Percentiles rank a stretch among this genome's conserved stretches.
These are phyloP conservation scores for Nomada lathburiana DNA, from an alignment of 2,888 invertebrate genomes.

Conservation along the genomic window DNA sequence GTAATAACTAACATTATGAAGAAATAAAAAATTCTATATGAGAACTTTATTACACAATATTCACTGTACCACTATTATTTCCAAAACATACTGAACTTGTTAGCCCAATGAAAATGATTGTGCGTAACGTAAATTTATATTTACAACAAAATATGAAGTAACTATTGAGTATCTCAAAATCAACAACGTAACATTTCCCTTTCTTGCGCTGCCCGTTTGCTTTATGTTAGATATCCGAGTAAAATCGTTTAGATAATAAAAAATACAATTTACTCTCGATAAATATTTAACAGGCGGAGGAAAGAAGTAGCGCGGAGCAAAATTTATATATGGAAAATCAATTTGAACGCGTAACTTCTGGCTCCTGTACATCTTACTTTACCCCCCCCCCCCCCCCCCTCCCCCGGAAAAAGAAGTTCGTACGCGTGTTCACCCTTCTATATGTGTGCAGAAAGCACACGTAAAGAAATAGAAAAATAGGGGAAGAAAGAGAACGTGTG, in stretches of 20 bases:
- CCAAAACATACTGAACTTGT: too few species aligned
- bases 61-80: too few species aligned
- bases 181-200: not conserved
- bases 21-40: too few species aligned
- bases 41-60: too few species aligned
- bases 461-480: constrained; percentile 45
- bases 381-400: not conserved
- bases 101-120: too few species aligned
- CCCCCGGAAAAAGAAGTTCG: constrained; percentile 15
- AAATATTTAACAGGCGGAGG: constrained; percentile 20
- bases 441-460: constrained; percentile 28
- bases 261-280: constrained; percentile 9
- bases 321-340: constrained; percentile 45
- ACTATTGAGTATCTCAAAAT: not conserved
- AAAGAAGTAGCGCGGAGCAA: not conserved
- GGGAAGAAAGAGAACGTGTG: constrained; percentile 57
- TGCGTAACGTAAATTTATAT: too few species aligned
- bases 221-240: not conserved
- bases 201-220: not conserved
- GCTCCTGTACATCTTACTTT: constrained; percentile 21
- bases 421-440: constrained; percentile 25
- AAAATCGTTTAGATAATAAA: not conserved
- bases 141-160: not conserved
- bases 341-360: constrained; percentile 52
- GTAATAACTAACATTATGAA: not conserved